Base-by-base conservation (phyloP, 2,888 invertebrate species). In the Dicycla oo region DNA sequence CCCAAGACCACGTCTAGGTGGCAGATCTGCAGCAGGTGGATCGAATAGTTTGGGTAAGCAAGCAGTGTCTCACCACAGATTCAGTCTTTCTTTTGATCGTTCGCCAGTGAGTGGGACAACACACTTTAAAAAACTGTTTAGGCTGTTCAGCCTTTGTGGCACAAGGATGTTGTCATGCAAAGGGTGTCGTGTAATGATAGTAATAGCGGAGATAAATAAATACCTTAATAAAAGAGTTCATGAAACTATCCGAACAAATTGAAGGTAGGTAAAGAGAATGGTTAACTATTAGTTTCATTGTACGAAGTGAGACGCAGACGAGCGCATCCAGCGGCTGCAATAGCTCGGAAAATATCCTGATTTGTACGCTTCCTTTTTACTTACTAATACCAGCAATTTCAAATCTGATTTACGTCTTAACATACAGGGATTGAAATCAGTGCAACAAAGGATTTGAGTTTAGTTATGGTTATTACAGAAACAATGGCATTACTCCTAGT, bases 311-410 rank as follows among this genome's bases (percentile, higher is more conserved):
- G 64, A 34, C 43, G 73, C 61, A 65, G 78, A 72, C 62, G 62
- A 78, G 82, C 75, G 79, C 80, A 81, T 70, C 75, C 67, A 74
- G 54, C 69, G 80, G 68, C 56, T 71, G 72, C 80, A 88, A 88
- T 85, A 85, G 84, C 78, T 83, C 66, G 84, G 88, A 88, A 89
- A 89, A 89, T 89, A 85, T 86, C 83, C 68, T 84, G 80, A 80
- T 87, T 89, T 81, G 78, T 85, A 79, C 78, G 66, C 62, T 84
- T 64, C 70, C 54, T 73, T 62, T 69, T 73, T 73, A 61, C 62
- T 85, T 71, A 62, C 51, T 67, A 60, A 72, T 72, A 38, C 68
- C 64, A 63, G 66, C 60, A 81, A 81, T 81, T 78, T 75, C 49
- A 69, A 69, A 75, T 79, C 49, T 30, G 66, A 79, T 80, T 78